Evolutionary conservation across 2,113 vertebrate genomes (phyloP).

Genomic region (Cyphomyrus discorhynchus): DNA sequence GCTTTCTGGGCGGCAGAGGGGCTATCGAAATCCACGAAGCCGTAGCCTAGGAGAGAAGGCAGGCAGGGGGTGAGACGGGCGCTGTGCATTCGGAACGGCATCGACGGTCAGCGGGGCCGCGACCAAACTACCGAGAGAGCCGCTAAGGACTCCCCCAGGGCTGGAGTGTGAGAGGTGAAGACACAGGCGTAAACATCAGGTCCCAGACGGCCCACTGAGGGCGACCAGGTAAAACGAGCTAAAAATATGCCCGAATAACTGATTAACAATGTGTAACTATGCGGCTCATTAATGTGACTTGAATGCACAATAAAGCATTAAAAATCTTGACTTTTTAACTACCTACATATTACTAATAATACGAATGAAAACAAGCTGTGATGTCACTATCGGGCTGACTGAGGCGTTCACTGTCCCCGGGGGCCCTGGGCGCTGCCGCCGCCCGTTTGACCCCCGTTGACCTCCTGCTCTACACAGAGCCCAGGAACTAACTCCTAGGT

Average conservation of each 20-base stretch:
- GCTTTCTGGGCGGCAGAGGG: conserved; percentile 94
- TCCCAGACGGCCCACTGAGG: background rate
- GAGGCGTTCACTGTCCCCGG: background rate
- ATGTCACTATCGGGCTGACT: background rate
- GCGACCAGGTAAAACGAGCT: background rate
- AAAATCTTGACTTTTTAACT: background rate
- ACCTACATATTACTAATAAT: background rate
- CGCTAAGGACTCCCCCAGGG: background rate
- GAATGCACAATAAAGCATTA: background rate
- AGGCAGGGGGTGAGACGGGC: background rate
- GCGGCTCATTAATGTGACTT: background rate
- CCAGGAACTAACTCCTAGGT: background rate
- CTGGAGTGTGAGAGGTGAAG: background rate
- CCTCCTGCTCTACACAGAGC: background rate
- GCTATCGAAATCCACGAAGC: conserved; percentile 98
- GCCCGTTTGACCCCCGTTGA: background rate
- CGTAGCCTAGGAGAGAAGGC: conserved; percentile 73
- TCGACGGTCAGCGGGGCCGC: background rate
- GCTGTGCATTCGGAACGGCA: background rate
- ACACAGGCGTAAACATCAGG: background rate
- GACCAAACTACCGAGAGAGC: background rate
- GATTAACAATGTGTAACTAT: background rate
- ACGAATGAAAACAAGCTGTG: background rate
- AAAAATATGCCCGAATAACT: background rate
- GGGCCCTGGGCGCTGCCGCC: background rate